Percentiles rank a stretch among this genome's conserved stretches.
Conservation (phyloP, 2,888 invertebrate genomes). For the Bembecia ichneumoniformis region DNA sequence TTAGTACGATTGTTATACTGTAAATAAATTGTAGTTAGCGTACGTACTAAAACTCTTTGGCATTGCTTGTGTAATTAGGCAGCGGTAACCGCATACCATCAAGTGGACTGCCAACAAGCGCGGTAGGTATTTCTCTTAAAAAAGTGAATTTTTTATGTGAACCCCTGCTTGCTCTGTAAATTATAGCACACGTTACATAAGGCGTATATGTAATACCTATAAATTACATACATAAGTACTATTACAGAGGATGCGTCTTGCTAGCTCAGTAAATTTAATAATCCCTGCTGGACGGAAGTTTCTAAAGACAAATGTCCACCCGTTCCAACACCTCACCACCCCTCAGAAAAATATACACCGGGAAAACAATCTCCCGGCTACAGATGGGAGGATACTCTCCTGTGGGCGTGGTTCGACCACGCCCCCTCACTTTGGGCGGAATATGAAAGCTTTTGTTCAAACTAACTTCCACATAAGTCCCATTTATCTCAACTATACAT, state of each 20-base stretch:
- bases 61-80: too few relatives aligned
- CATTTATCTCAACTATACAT: not conserved
- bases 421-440: conserved; percentile 13
- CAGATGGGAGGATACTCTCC: conserved; percentile 2
- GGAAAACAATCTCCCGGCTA: conserved; percentile 15
- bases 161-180: too few relatives aligned
- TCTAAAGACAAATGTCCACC: conserved; percentile 50
- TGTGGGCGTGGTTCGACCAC: conserved; percentile 6
- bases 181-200: too few relatives aligned
- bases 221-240: too few relatives aligned
- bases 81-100: too few relatives aligned
- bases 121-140: too few relatives aligned
- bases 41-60: too few relatives aligned
- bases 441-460: not conserved
- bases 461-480: not conserved
- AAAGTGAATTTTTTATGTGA: too few relatives aligned
- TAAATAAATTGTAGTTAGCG: too few relatives aligned
- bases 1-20: too few relatives aligned
- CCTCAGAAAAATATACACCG: conserved; percentile 33
- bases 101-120: too few relatives aligned
- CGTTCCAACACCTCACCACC: conserved; percentile 14
- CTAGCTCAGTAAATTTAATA: conserved; percentile 53
- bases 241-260: conserved; percentile 21
- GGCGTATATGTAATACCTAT: too few relatives aligned
- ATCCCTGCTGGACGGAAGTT: conserved; percentile 31